Conservation (phyloP, 2,113 vertebrate species). For the Syngnathus scovelli region DNA sequence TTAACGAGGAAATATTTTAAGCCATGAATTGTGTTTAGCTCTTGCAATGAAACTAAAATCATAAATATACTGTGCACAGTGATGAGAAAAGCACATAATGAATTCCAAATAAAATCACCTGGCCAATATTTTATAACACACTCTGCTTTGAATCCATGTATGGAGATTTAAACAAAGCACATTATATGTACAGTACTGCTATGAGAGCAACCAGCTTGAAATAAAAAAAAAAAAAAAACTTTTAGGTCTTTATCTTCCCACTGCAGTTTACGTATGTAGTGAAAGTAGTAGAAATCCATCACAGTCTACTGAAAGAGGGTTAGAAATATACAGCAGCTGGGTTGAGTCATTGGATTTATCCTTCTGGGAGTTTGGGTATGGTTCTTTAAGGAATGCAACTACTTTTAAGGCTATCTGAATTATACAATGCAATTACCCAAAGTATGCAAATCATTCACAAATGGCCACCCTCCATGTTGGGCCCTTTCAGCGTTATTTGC, state of each 20-base stretch:
- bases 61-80: background rate
- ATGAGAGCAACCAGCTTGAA: background rate
- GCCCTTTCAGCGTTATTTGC: slow-evolving; percentile 16
- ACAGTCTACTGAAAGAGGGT: background rate
- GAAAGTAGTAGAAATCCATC: background rate
- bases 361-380: background rate
- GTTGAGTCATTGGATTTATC: background rate
- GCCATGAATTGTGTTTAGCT: background rate
- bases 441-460: slow-evolving; percentile 16
- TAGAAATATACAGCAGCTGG: background rate
- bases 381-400: slow-evolving; percentile 6
- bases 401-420: slow-evolving; percentile 20
- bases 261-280: background rate
- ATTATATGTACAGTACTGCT: background rate
- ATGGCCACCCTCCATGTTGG: slow-evolving; percentile 28
- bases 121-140: background rate
- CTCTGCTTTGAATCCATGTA: background rate
- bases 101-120: background rate
- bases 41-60: background rate
- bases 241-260: background rate
- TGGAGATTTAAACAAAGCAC: background rate
- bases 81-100: background rate
- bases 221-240: background rate
- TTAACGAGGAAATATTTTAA: background rate
- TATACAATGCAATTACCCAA: slow-evolving; percentile 4